A percentile compares a stretch with the other conserved stretches of the same genome.
Conservation (phyloP, 2,888 invertebrate species). For the Macrophya alboannulata region DNA sequence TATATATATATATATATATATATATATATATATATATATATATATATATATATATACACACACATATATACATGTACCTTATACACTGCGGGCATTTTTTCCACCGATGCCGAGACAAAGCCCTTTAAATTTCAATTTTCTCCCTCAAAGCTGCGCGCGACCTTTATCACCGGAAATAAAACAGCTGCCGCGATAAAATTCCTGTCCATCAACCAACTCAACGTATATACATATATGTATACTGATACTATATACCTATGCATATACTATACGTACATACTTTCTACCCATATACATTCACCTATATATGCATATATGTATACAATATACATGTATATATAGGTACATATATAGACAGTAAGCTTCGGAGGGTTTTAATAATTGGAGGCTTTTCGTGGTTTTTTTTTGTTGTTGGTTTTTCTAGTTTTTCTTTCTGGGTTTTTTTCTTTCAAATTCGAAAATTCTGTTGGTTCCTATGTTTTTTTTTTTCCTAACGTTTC, state of each 20-base stretch:
- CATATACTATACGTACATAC: neutral
- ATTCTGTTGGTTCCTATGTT: neutral
- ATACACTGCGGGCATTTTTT: neutral
- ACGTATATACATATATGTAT: neutral
- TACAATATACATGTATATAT: neutral
- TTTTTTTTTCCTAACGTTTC: neutral
- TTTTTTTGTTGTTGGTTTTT: slow-evolving; percentile 8
- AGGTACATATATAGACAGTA: slow-evolving; percentile 6
- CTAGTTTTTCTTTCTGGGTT: neutral
- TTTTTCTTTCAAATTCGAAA: neutral
- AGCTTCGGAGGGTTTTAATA: slow-evolving; percentile 34
- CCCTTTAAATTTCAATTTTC: slow-evolving; percentile 47
- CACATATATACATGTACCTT: neutral
- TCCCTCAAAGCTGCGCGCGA: slow-evolving; percentile 12
- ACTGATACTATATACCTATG: too few relatives aligned
- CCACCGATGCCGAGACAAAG: neutral
- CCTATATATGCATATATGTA: neutral
- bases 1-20: too few relatives aligned
- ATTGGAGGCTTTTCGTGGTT: slow-evolving; percentile 51
- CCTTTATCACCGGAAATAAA: slow-evolving; percentile 32
- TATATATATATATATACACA: too few relatives aligned
- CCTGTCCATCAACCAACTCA: slow-evolving; percentile 18
- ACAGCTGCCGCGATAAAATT: slow-evolving; percentile 47
- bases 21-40: too few relatives aligned
- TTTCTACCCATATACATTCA: too few relatives aligned